Conservation (phyloP, 2,888 invertebrate species). For the Acanthosepion lycidas region DNA sequence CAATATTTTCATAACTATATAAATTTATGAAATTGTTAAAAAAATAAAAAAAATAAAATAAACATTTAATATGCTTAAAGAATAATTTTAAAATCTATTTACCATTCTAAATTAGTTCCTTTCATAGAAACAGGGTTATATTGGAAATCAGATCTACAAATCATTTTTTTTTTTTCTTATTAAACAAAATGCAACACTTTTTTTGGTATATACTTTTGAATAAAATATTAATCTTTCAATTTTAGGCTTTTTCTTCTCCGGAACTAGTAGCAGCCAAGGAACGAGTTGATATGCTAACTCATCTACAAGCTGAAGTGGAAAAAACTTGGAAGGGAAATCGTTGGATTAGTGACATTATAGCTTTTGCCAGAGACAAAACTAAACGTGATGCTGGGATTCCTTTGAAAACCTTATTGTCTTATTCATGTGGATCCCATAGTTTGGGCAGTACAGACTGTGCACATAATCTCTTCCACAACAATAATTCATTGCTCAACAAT, state of each 20-base stretch:
- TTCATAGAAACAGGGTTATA: too few species aligned
- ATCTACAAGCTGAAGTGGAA: slow-evolving; percentile 89
- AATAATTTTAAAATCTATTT: too few species aligned
- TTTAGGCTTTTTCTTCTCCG: slow-evolving; percentile 88
- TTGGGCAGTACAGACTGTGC: slow-evolving; percentile 39
- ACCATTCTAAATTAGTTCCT: too few species aligned
- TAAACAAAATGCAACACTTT: neutral
- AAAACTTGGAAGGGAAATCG: slow-evolving; percentile 93
- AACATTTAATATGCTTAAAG: too few species aligned
- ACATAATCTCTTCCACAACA: slow-evolving; percentile 59
- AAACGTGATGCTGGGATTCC: slow-evolving; percentile 72
- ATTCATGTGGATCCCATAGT: slow-evolving; percentile 47
- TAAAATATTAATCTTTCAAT: slow-evolving; percentile 36
- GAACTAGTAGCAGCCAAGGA: slow-evolving; percentile 91
- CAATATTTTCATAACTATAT: too few species aligned
- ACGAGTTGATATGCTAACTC: slow-evolving; percentile 86
- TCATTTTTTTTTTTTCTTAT: neutral
- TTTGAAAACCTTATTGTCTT: slow-evolving; percentile 64
- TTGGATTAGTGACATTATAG: slow-evolving; percentile 96
- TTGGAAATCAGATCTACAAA: neutral
- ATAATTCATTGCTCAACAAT: slow-evolving; percentile 58
- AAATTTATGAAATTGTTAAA: too few species aligned
- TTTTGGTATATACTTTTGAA: neutral
- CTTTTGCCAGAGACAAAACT: slow-evolving; percentile 89
- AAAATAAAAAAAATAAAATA: too few species aligned